Evolutionary conservation across 2,888 invertebrate genomes (phyloP).

Genomic region (Agonopterix alstromeriana): DNA sequence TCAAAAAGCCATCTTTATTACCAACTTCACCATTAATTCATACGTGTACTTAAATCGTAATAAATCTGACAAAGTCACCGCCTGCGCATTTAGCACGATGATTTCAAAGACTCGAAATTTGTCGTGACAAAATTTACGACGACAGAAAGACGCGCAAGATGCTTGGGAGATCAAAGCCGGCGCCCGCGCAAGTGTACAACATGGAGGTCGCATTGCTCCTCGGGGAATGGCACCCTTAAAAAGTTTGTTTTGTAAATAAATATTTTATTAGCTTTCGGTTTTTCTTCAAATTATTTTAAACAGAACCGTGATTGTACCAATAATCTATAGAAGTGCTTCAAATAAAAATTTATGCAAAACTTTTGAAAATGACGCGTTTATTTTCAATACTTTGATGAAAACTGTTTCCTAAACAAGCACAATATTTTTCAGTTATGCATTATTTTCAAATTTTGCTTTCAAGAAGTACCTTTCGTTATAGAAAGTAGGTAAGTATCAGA

Average conservation of each 20-base stretch:
- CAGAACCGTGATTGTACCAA: too few relatives aligned
- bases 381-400: background rate
- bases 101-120: constrained; percentile 71
- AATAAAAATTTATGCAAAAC: background rate
- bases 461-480: too few relatives aligned
- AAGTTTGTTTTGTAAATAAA: constrained; percentile 67
- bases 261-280: constrained; percentile 48
- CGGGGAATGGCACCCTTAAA: constrained; percentile 54
- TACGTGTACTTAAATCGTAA: constrained; percentile 37
- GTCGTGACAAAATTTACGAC: constrained; percentile 67
- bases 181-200: constrained; percentile 30
- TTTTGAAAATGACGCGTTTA: background rate
- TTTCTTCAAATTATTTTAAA: too few relatives aligned
- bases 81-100: constrained; percentile 32
- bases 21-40: constrained; percentile 25
- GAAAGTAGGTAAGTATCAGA: too few relatives aligned
- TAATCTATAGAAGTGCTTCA: too few relatives aligned
- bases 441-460: too few relatives aligned
- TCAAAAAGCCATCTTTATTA: constrained; percentile 33
- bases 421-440: background rate
- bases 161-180: constrained; percentile 41
- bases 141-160: constrained; percentile 36
- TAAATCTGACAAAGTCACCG: constrained; percentile 60
- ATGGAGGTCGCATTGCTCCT: constrained; percentile 59
- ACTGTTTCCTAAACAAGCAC: background rate